phyloP scores from a whole-genome alignment of 2,797 vertebrate genomes.

The Chiloscyllium punctatum region DNA sequence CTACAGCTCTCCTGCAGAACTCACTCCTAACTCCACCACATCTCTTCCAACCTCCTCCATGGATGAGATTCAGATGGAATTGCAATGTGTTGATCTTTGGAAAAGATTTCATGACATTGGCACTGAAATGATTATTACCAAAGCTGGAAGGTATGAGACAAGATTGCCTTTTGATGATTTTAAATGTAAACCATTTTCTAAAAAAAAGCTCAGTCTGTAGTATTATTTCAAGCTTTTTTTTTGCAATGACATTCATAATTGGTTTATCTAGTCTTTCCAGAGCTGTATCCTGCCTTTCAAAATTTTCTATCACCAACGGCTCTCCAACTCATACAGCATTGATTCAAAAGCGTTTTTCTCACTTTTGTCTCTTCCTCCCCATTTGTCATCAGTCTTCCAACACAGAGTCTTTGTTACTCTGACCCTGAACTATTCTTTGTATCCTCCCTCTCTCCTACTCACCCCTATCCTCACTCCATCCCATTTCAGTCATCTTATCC shows the following conservation, averaged over 20 bases:
- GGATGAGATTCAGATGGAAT: constrained; percentile 96
- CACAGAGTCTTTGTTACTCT: not conserved
- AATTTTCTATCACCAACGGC: not conserved
- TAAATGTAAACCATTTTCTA: not conserved
- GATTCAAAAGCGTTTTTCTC: not conserved
- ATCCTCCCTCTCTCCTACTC: no score
- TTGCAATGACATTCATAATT: not conserved
- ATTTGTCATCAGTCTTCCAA: not conserved
- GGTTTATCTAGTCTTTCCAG: not conserved
- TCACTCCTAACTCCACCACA: constrained; percentile 66
- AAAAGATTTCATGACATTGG: constrained; percentile 98
- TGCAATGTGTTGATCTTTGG: constrained; percentile 96
- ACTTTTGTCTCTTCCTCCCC: not conserved
- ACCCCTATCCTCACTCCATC: not conserved
- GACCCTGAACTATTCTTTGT: not conserved
- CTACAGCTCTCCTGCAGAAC: constrained; percentile 74
- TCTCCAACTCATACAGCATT: not conserved
- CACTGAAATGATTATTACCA: constrained; percentile 99
- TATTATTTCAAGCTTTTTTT: not conserved
- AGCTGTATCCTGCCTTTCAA: not conserved
- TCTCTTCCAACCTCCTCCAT: constrained; percentile 76
- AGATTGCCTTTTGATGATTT: not conserved
- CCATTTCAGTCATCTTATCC: not conserved
- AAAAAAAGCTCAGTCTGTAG: not conserved
- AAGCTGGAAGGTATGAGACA: constrained; percentile 82